Percentiles rank a stretch among this genome's conserved stretches.
These are phyloP conservation scores for Blastobasis adustella DNA, from an alignment of 2,888 invertebrate species.

Conservation along the genomic window DNA sequence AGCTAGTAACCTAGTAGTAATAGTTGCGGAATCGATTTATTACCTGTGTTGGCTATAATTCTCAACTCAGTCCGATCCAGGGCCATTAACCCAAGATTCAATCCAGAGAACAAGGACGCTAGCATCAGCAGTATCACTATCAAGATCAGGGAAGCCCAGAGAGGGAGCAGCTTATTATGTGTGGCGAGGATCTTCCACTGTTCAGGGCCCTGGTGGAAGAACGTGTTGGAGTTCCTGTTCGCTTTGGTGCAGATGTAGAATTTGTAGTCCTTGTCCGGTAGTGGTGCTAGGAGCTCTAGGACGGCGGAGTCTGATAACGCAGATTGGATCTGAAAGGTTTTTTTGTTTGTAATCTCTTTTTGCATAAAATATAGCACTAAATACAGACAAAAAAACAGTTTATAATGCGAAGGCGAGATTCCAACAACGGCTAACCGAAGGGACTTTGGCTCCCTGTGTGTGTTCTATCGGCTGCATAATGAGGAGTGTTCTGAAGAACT, in stretches of 20 bases:
- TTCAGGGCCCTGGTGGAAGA: slow-evolving; percentile 80
- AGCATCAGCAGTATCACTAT: slow-evolving; percentile 85
- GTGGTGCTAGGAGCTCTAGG: slow-evolving; percentile 42
- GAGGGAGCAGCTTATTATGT: slow-evolving; percentile 82
- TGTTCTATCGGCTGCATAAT: too few relatives aligned
- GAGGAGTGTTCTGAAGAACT: too few relatives aligned
- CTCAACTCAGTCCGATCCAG: slow-evolving; percentile 95
- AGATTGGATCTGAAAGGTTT: slow-evolving; percentile 28
- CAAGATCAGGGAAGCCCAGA: slow-evolving; percentile 85
- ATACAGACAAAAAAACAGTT: too few relatives aligned
- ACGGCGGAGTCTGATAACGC: slow-evolving; percentile 39
- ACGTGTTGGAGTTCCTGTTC: slow-evolving; percentile 33
- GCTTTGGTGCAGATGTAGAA: slow-evolving; percentile 60
- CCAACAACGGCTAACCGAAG: too few relatives aligned
- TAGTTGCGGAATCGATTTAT: too few relatives aligned
- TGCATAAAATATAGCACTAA: too few relatives aligned
- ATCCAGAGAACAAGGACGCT: slow-evolving; percentile 96
- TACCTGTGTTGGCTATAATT: slow-evolving; percentile 90
- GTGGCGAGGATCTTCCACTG: slow-evolving; percentile 79
- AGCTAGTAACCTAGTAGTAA: too few relatives aligned
- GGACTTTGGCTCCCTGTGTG: too few relatives aligned
- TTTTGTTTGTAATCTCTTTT: background rate
- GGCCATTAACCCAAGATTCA: slow-evolving; percentile 97
- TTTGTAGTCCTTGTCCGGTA: slow-evolving; percentile 41
- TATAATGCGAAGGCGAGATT: too few relatives aligned